Base-by-base conservation (phyloP, 2,888 invertebrate genomes). In the Meteorus colon region DNA sequence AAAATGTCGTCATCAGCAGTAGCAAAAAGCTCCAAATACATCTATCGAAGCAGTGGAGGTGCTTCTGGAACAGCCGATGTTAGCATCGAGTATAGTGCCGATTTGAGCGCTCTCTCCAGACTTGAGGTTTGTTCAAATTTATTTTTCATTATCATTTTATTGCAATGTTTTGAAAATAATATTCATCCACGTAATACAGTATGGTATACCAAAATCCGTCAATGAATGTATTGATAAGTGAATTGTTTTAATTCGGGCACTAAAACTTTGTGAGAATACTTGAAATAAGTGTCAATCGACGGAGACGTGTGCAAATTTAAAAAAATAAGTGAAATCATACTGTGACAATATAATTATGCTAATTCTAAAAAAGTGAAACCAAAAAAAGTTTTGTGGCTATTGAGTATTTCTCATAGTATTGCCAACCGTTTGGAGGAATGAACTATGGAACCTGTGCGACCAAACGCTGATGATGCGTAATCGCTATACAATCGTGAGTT, bases 61-160 rank as follows among this genome's bases (percentile, higher is more conserved):
- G 94, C 94, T 91, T 93, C 92, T 87, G 92, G 92, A 79, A 89
- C 90, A 83, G 95, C 96, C 91, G 96, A 97, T 92, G 96, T 97
- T 90, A 96, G 95, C 94, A 96, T 97, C 92, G 97, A 97, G 93
- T 97, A 97, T 92, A 95, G 95, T 92, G 93, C 96, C 92, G 97
- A 97, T 92, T 93, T 97, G 92, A 96, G 96, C 92, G 96, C 96
- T 91, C 94, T 97, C 91, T 95, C 96, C 92, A 95, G 97, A 91
- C 95, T 97, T 92, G 97, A 97, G 96, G 97, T 97, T 95, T 93
- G 92, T 82, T 70, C 65, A 68, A 29, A 65, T 68, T 70, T 70
- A 48, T 51, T 73, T 34, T 59, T 55, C 24, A n/a, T 31, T 24
- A 12, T 63, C 4, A 31, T 63, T 45, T 16, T 1, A n/a, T 66